Evolutionary conservation across 2,888 invertebrate genomes (phyloP).

Genomic region (Cartodere bifasciata): DNA sequence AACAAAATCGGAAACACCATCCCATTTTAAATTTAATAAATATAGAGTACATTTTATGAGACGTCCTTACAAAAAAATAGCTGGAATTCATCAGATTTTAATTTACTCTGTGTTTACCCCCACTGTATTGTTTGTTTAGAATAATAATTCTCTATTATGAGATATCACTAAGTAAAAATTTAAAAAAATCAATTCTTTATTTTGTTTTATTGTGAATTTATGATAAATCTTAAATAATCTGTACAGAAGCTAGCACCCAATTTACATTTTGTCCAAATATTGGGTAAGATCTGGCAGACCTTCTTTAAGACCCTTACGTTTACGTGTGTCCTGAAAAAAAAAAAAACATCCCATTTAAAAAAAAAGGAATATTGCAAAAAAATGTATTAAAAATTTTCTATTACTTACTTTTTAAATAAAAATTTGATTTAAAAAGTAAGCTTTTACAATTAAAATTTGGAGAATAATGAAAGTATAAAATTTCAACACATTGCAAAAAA

Average conservation of each 20-base stretch:
- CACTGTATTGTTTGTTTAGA: constrained; percentile 6
- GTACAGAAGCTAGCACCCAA: constrained; percentile 31
- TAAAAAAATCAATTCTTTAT: constrained; percentile 9
- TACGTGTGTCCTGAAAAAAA: constrained; percentile 73
- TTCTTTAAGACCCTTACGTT: constrained; percentile 98
- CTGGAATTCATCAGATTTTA: no score
- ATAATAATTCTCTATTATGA: no score
- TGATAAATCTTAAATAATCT: constrained; percentile 30
- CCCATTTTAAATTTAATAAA: not conserved
- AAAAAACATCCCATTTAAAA: constrained; percentile 9
- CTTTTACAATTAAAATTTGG: no score
- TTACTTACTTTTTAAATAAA: no score
- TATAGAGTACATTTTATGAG: no score
- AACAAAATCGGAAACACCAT: not conserved
- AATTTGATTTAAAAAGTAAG: no score
- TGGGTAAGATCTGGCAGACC: constrained; percentile 88
- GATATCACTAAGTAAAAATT: no score
- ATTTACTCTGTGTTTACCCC: no score
- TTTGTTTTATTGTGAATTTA: constrained; percentile 8
- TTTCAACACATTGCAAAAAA: no score
- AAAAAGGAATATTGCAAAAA: constrained; percentile 6
- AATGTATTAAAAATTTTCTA: constrained; percentile 5
- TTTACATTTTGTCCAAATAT: constrained; percentile 98
- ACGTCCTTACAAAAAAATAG: no score
- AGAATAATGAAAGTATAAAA: not conserved